A percentile compares a stretch with the other conserved stretches of the same genome.
Evolutionary conservation across 2,113 vertebrate species (phyloP).

Genomic region (Drymodes brunneopygia): DNA sequence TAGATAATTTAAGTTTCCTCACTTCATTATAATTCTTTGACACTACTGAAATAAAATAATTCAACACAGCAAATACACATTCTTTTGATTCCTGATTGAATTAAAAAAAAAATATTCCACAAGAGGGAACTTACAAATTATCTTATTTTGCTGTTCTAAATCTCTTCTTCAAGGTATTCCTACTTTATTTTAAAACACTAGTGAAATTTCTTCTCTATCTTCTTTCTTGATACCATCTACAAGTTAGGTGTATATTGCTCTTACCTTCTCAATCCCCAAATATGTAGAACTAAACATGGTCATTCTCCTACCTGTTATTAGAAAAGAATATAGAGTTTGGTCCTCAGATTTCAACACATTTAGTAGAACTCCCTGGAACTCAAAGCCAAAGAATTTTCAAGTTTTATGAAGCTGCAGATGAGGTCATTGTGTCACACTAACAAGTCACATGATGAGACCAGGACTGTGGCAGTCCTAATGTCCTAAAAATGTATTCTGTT

Average conservation of each 20-base stretch:
- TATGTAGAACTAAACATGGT: not conserved
- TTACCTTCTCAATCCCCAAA: not conserved
- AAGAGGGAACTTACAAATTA: not conserved
- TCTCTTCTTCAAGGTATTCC: not conserved
- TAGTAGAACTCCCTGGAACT: not conserved
- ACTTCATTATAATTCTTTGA: not conserved
- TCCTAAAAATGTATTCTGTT: not conserved
- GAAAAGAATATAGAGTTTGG: not conserved
- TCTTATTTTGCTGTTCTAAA: not conserved
- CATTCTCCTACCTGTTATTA: not conserved
- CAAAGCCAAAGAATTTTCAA: not conserved
- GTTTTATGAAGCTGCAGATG: not conserved
- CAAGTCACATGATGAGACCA: not conserved
- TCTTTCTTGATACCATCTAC: not conserved
- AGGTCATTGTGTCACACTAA: not conserved
- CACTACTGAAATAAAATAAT: not conserved
- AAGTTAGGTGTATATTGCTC: not conserved
- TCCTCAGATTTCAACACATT: not conserved
- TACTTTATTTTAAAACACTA: not conserved
- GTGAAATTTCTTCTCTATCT: not conserved
- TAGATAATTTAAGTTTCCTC: constrained; percentile 15
- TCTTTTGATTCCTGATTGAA: not conserved
- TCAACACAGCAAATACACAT: not conserved
- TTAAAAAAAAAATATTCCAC: not conserved
- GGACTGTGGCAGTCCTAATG: not conserved